A percentile compares a stretch with the other conserved stretches of the same genome.
Conservation (phyloP, 2,888 invertebrate species). For the Anaspis maculata region DNA sequence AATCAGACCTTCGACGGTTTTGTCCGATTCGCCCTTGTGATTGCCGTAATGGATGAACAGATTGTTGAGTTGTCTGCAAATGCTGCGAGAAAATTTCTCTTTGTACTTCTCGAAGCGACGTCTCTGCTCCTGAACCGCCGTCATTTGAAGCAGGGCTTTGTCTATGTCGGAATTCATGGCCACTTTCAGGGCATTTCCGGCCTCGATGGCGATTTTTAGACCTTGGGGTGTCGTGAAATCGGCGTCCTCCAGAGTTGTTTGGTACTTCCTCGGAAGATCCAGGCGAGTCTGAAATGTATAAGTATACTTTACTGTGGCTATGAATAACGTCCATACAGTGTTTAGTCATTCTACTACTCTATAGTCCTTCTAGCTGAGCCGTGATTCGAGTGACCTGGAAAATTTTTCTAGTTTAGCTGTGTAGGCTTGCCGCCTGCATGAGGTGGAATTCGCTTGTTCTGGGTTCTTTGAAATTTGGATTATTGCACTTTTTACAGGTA, state of each 20-base stretch:
- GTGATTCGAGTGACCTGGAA: no score
- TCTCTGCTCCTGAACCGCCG: conserved; percentile 74
- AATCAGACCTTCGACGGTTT: conserved; percentile 48
- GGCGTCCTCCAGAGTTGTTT: conserved; percentile 61
- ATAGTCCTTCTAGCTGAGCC: no score
- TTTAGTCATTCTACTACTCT: no score
- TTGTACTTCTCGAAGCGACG: conserved; percentile 69
- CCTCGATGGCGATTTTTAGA: conserved; percentile 55
- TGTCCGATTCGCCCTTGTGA: conserved; percentile 57
- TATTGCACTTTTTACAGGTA: no score
- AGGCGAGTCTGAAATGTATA: conserved; percentile 53
- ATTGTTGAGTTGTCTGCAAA: conserved; percentile 88
- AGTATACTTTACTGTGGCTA: conserved; percentile 1
- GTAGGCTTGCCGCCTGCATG: no score
- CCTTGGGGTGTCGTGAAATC: conserved; percentile 60
- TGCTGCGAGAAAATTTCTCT: conserved; percentile 70
- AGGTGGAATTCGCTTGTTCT: no score
- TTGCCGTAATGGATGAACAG: conserved; percentile 86
- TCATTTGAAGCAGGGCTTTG: conserved; percentile 54
- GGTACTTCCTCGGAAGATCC: conserved; percentile 59
- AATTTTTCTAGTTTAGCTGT: no score
- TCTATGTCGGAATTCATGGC: conserved; percentile 65
- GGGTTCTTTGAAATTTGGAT: no score
- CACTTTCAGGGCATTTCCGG: conserved; percentile 64
- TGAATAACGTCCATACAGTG: no score